Evolutionary conservation across 2,797 vertebrate genomes (phyloP).

Genomic region (Sebastolobus alascanus): DNA sequence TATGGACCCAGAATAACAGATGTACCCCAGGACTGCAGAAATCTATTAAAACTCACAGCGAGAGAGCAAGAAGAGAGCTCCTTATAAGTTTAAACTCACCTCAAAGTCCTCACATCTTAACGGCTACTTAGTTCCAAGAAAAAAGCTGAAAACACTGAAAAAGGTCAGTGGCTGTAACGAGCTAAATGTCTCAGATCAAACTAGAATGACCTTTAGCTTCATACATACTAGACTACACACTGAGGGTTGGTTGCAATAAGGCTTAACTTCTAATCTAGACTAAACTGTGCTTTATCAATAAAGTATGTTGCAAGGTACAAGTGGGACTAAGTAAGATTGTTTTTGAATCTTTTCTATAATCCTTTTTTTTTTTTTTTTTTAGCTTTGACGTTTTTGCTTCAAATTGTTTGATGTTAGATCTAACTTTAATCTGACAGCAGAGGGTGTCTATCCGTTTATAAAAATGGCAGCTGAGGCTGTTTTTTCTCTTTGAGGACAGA

Average conservation of each 20-base stretch:
- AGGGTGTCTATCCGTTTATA: conserved; percentile 32
- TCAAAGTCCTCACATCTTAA: conserved; percentile 40
- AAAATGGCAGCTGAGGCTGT: conserved; percentile 7
- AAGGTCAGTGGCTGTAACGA: conserved; percentile 48
- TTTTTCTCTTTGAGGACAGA: conserved; percentile 5
- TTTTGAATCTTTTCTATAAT: conserved; percentile 7
- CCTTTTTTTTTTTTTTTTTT: neutral
- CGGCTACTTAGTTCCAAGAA: conserved; percentile 8
- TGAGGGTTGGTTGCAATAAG: neutral
- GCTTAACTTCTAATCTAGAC: conserved; percentile 11
- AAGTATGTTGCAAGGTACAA: neutral
- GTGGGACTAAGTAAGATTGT: neutral
- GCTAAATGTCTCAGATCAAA: conserved; percentile 58
- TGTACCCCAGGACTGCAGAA: conserved; percentile 39
- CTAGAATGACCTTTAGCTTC: conserved; percentile 48
- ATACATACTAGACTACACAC: neutral
- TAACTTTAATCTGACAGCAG: conserved; percentile 45
- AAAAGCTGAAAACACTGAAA: conserved; percentile 16
- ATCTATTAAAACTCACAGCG: conserved; percentile 63
- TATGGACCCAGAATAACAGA: conserved; percentile 43
- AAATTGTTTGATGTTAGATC: conserved; percentile 17
- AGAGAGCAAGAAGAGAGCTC: conserved; percentile 43
- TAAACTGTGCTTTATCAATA: conserved; percentile 2
- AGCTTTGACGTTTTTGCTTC: neutral
- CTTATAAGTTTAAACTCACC: conserved; percentile 44